Percentiles rank a stretch among this genome's conserved stretches.
phyloP scores from a whole-genome alignment of 1,140 invertebrate species.

The Asbolus verrucosus region DNA sequence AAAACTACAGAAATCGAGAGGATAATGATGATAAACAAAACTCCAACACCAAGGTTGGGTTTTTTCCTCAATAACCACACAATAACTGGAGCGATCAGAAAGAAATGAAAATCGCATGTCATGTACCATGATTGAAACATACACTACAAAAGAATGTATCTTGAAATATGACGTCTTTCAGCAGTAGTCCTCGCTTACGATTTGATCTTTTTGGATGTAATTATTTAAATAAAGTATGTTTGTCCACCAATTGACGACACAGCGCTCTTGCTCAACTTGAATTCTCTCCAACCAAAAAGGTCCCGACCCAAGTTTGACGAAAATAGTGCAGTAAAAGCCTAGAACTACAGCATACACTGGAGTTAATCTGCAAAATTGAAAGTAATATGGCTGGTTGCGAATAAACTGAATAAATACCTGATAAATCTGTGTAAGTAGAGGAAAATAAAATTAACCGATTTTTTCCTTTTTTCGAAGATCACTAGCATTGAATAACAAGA shows the following conservation, averaged over 20 bases:
- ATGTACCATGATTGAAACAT: slow-evolving; percentile 93
- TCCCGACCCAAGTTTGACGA: slow-evolving; percentile 74
- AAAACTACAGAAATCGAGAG: slow-evolving; percentile 74
- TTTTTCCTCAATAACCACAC: slow-evolving; percentile 77
- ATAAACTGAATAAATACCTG: slow-evolving; percentile 65
- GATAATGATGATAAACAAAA: slow-evolving; percentile 68
- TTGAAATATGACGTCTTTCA: slow-evolving; percentile 11
- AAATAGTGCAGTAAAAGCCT: slow-evolving; percentile 78
- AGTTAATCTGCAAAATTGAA: slow-evolving; percentile 71
- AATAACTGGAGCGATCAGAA: slow-evolving; percentile 81
- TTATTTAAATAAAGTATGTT: slow-evolving; percentile 90
- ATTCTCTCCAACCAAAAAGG: slow-evolving; percentile 76
- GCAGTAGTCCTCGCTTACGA: slow-evolving; percentile 66
- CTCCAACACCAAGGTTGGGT: slow-evolving; percentile 69
- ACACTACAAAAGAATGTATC: slow-evolving; percentile 75
- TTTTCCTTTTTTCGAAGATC: slow-evolving; percentile 74
- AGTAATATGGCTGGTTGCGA: too few species aligned
- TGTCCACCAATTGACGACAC: slow-evolving; percentile 83
- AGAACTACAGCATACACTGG: slow-evolving; percentile 77
- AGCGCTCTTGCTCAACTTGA: slow-evolving; percentile 73
- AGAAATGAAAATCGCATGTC: slow-evolving; percentile 88
- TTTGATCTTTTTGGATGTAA: slow-evolving; percentile 75
- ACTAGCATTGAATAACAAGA: slow-evolving; percentile 73
- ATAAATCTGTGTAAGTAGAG: slow-evolving; percentile 74
- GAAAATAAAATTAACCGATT: slow-evolving; percentile 70